Conservation (phyloP, 1,140 invertebrate genomes). For the Bactericera cockerelli region DNA sequence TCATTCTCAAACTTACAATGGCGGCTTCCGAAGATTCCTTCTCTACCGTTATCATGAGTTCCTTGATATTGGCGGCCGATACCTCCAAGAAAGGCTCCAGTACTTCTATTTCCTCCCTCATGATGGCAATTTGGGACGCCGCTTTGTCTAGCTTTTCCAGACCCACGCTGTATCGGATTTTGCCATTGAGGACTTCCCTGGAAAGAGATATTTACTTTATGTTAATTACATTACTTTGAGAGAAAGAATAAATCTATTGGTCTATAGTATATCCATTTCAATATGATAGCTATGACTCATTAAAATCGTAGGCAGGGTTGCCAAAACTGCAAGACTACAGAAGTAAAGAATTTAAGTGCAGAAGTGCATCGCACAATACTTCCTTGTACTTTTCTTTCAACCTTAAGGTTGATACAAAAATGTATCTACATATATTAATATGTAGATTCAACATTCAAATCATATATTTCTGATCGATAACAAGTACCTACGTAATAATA, state of each 20-base stretch:
- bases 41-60: conserved; percentile 60
- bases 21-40: conserved; percentile 71
- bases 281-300: no score
- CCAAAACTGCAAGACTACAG: not conserved
- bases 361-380: not conserved
- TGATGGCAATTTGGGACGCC: conserved; percentile 60
- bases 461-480: no score
- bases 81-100: conserved; percentile 77
- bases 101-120: conserved; percentile 69
- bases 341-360: not conserved
- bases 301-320: no score
- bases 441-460: no score
- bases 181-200: conserved; percentile 43
- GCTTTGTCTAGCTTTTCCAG: conserved; percentile 75
- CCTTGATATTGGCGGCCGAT: conserved; percentile 68
- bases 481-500: no score
- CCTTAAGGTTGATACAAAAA: no score
- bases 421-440: no score
- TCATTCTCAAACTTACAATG: conserved; percentile 44
- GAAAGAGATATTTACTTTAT: conserved; percentile 19
- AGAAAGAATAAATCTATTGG: conserved; percentile 15
- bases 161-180: conserved; percentile 67
- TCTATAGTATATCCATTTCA: no score
- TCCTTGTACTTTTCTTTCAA: no score
- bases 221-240: conserved; percentile 14